Evolutionary conservation across 1,140 invertebrate species (phyloP), one percentile per base, ranked within the genome.

Genomic region (Colletes latitarsis): DNA sequence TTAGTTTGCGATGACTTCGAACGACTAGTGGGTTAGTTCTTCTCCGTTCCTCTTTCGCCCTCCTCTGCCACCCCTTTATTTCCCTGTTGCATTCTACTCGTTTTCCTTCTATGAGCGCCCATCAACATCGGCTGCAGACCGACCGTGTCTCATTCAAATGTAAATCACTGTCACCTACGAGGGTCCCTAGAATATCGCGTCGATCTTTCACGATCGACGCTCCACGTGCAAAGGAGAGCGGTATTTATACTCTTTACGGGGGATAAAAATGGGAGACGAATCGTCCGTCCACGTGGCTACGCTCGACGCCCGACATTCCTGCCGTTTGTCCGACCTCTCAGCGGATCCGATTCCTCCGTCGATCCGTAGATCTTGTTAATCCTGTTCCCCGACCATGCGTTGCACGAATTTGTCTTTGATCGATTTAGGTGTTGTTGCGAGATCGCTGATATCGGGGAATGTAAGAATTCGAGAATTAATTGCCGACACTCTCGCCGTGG

Each of bases 91-190:
- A 5, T 6, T 30, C 49, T 14, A 4, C 1, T 58, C 58, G 30
- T 21, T 55, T 55, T 39, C 19, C 49, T 30, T 9, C 19, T 15
- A 43, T n/a, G 19, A 67, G 43, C 57, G 49, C 19, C 15, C 41
- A 9, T 19, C 43, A 6, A 43, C 21, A 68, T 52, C 1, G 30
- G 1, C 60, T 52, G 19, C 39, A 39, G 62, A 12, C 66, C 58
- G 70, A 21, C 52, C 10, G 66, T 30, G 30, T 39, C 60, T 73
- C 60, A 87, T 87, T 87, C 84, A 87, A 87, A 87, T 87, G 85
- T 87, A 87, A 87, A 87, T 87, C 85, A 87, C 82, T 86, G 85
- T 87, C 85, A 78, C 77, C 77, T 83, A 83, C 69, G 70, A 81
- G 79, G 84, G 53, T 53, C 41, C 80, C 49, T 82, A 62, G 81